phyloP scores from a whole-genome alignment of 2,888 invertebrate species.

The Unio delphinus region DNA sequence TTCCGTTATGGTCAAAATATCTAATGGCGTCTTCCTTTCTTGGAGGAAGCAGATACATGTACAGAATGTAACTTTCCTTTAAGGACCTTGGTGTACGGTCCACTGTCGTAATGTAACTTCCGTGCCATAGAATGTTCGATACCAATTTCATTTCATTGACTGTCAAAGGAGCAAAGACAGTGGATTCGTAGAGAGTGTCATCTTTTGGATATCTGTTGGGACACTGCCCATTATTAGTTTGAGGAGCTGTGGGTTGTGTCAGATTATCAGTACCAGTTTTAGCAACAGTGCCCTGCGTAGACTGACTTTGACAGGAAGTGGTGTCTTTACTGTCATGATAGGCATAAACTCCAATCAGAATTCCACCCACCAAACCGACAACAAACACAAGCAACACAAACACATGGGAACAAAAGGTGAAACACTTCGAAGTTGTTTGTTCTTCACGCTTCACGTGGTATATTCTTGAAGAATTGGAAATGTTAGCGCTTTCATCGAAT shows the following conservation, averaged over 20 bases:
- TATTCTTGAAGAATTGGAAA: too few relatives aligned
- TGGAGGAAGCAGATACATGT: slow-evolving; percentile 35
- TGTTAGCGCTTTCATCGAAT: too few relatives aligned
- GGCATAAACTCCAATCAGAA: slow-evolving; percentile 39
- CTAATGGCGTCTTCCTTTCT: slow-evolving; percentile 30
- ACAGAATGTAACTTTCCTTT: slow-evolving; percentile 34
- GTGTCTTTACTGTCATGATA: slow-evolving; percentile 18
- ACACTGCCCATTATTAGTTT: slow-evolving; percentile 7
- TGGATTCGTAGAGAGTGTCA: slow-evolving; percentile 19
- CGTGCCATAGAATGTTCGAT: slow-evolving; percentile 17
- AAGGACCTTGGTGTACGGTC: slow-evolving; percentile 17
- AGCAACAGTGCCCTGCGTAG: background rate
- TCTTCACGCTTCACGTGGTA: too few relatives aligned
- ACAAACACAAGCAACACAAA: slow-evolving; percentile 32
- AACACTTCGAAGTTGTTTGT: too few relatives aligned
- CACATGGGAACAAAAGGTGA: slow-evolving; percentile 15
- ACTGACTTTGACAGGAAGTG: too few relatives aligned
- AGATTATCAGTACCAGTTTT: background rate
- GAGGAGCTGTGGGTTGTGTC: background rate
- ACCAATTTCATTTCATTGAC: slow-evolving; percentile 31
- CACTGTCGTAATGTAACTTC: slow-evolving; percentile 20
- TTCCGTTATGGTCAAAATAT: slow-evolving; percentile 32
- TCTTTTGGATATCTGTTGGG: slow-evolving; percentile 17
- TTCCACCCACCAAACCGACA: slow-evolving; percentile 28
- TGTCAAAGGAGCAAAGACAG: slow-evolving; percentile 35